Percentiles rank a stretch among this genome's conserved stretches.
phyloP scores from a whole-genome alignment of 2,888 invertebrate genomes.

The Loripinus fragilis region DNA sequence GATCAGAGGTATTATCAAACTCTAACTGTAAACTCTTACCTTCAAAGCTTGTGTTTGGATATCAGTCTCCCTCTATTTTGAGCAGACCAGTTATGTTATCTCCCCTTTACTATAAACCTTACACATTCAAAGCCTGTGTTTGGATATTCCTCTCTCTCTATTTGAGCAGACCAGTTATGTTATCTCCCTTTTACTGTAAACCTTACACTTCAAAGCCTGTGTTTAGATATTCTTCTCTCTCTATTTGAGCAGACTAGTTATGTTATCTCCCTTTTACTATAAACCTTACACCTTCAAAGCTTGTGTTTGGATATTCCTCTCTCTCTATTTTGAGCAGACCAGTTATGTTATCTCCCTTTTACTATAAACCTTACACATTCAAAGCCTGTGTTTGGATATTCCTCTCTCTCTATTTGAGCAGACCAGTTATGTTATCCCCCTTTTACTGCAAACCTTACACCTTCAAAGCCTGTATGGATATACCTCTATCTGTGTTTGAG shows the following conservation, averaged over 20 bases:
- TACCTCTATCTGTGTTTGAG: constrained; percentile 64
- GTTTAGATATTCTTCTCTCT: too few species aligned
- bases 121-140: constrained; percentile 53
- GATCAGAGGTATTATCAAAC: constrained; percentile 65
- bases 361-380: constrained; percentile 72
- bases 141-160: constrained; percentile 65
- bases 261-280: too few species aligned
- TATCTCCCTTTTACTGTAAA: constrained; percentile 68
- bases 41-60: constrained; percentile 60
- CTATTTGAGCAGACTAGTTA: too few species aligned
- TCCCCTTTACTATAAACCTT: constrained; percentile 62
- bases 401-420: constrained; percentile 65
- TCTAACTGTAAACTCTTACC: too few species aligned
- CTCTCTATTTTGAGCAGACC: too few species aligned
- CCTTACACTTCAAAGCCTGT: too few species aligned
- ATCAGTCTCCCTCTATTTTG: constrained; percentile 60
- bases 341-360: too few species aligned
- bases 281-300: too few species aligned
- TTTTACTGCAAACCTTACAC: constrained; percentile 65
- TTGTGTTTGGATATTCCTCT: too few species aligned
- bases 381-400: constrained; percentile 58
- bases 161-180: constrained; percentile 55
- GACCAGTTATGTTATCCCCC: constrained; percentile 62
- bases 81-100: constrained; percentile 64
- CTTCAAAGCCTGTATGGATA: constrained; percentile 63